Evolutionary conservation across 2,888 invertebrate species (phyloP).

Genomic region (Drosophila nr. perissopoda): DNA sequence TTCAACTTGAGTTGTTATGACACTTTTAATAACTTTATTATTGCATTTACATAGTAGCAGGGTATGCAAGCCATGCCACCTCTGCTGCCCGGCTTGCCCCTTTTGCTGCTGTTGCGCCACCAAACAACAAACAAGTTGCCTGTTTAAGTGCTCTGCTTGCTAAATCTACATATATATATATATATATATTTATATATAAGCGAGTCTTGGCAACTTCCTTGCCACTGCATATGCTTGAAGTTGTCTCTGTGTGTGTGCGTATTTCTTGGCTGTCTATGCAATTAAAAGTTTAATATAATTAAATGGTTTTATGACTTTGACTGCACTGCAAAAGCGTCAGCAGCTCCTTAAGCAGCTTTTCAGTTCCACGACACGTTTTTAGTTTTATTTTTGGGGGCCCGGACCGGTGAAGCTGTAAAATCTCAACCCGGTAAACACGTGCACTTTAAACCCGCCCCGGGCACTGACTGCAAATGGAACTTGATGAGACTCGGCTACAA

Average conservation of each 20-base stretch:
- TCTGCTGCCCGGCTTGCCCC: not conserved
- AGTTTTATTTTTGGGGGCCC: slow-evolving; percentile 3
- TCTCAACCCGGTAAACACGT: slow-evolving; percentile 59
- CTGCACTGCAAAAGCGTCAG: slow-evolving; percentile 52
- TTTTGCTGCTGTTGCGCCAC: slow-evolving; percentile 15
- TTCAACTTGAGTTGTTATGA: slow-evolving; percentile 83
- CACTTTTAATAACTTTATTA: slow-evolving; percentile 85
- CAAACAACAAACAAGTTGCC: slow-evolving; percentile 58
- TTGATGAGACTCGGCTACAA: slow-evolving; percentile 43
- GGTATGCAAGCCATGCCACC: slow-evolving; percentile 46
- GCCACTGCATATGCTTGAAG: slow-evolving; percentile 64
- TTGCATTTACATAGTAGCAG: slow-evolving; percentile 80
- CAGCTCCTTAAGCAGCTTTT: slow-evolving; percentile 48
- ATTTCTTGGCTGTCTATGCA: slow-evolving; percentile 75
- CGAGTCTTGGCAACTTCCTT: slow-evolving; percentile 30
- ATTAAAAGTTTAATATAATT: slow-evolving; percentile 84
- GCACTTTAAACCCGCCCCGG: slow-evolving; percentile 58
- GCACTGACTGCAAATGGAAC: slow-evolving; percentile 46
- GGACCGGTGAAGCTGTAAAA: slow-evolving; percentile 44
- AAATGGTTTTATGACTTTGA: slow-evolving; percentile 82
- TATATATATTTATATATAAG: slow-evolving; percentile 9
- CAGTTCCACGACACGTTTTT: slow-evolving; percentile 54
- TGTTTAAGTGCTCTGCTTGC: slow-evolving; percentile 51
- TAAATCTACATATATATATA: not conserved
- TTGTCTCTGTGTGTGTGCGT: slow-evolving; percentile 47